Base-by-base conservation (phyloP, 2,888 invertebrate genomes). In the Troides helena region DNA sequence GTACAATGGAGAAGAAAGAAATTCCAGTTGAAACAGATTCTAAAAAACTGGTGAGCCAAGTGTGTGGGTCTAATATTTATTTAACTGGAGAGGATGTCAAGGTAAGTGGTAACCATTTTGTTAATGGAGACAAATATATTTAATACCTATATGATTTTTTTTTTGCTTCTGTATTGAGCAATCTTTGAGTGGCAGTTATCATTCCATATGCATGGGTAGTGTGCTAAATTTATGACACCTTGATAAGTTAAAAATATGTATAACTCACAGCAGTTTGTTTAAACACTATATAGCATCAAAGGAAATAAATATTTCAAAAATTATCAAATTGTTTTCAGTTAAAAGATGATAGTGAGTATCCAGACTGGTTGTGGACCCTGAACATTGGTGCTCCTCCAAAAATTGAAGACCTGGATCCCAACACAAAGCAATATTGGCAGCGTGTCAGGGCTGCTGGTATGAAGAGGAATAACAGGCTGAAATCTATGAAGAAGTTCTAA, bases 321-420 rank as follows among this genome's bases (percentile, higher is more conserved):
- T 39, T 6, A 17, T 53, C 4, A 53, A 53, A 53, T 18, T 53
- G 53, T 53, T 53, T 76, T 0, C 81, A 92, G 92, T 65, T 92
- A 21, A 80, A 84, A 68, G 80, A 81, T 0, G 90, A 91, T 81
- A 82, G 83, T 36, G 89, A 98, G 82, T 99, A 99, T 88, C 99
- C 99, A 0, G 95, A 96, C 1, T 99, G 99, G 99, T 89, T 99
- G 71, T 99, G 98, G 98, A 90, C 80, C 3, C 81, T 99, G 18
- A 89, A 94, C 76, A 94, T 94, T 21, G 96, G 95, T 4, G 86
- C 93, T 7, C 93, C 95, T 7, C 93, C 94, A 7, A 91, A 94
- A 0, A 83, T 98, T 1, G 95, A 95, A 69, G 96, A 97, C 78
- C 81, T 98, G 71, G 97, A 98, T 84, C 96, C 96, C 5, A 92